Base-by-base conservation (phyloP, 2,888 invertebrate species). In the Bruchidius siliquastri region DNA sequence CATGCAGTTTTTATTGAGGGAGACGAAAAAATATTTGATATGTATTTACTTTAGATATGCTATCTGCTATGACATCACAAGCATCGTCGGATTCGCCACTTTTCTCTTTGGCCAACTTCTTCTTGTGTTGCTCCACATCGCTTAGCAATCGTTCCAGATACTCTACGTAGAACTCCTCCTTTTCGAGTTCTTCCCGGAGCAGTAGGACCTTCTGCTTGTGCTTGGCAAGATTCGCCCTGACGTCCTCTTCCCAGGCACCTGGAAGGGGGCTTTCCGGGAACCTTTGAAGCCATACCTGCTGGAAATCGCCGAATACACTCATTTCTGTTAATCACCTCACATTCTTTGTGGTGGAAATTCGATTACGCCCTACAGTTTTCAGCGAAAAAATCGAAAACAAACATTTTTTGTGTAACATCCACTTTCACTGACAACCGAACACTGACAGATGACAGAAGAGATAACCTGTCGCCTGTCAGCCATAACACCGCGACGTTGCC, bases 171-270 rank as follows among this genome's bases (percentile, higher is more conserved):
- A 95, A 93, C 84, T 95, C 94, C 87, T 96, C 96, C 86, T 96
- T 95, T 84, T 95, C 95, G 78, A 96, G 88, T 87, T 96, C 96
- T 85, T 95, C 94, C 85, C 92, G 91, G 74, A 96, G 89, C 82
- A 93, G 90, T 79, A 90, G 89, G 78, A 96, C 95, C 90, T 94
- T 94, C 86, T 94, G 92, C 89, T 94, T 94, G 89, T 96, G 96
- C 87, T 95, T 94, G 83, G 93, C 91, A 82, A 96, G 90, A 89
- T 96, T 96, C 81, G 94, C 94, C 85, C 95, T 92, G 84, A 96
- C 95, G 89, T 96, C 95, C 88, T 95, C 95, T 87, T 96, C 96
- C 96, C 95, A 96, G 86, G 95, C 95, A 85, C 94, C 94, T 86
- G 96, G 96, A 82, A 96, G 89, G 81, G 94, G 93, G 88, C 94